A percentile compares a stretch with the other conserved stretches of the same genome.
These are phyloP conservation scores for Eupeodes corollae DNA, from an alignment of 1,140 invertebrate species.

Conservation along the genomic window DNA sequence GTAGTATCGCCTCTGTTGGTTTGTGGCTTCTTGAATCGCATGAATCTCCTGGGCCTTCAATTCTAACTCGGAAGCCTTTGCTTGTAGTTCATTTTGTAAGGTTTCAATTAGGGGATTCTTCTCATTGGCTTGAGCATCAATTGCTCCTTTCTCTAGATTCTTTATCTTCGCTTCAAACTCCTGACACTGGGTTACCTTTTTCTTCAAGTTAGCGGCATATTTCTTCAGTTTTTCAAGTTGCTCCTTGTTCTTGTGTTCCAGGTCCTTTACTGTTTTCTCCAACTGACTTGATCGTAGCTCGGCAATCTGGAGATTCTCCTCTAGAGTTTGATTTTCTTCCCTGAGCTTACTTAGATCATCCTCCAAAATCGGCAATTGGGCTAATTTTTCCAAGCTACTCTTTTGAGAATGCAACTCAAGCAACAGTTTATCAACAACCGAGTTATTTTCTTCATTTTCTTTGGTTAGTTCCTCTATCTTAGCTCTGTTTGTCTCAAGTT, in stretches of 20 bases:
- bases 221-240: slow-evolving; percentile 62
- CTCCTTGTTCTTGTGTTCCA: slow-evolving; percentile 40
- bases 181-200: slow-evolving; percentile 49
- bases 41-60: slow-evolving; percentile 6
- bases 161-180: slow-evolving; percentile 49
- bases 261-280: slow-evolving; percentile 37
- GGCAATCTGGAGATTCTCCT: slow-evolving; percentile 19
- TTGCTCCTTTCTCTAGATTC: slow-evolving; percentile 11
- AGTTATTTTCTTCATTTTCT: slow-evolving; percentile 36
- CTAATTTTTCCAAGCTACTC: neutral
- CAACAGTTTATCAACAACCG: slow-evolving; percentile 29
- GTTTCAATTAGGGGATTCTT: neutral
- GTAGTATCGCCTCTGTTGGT: too few relatives aligned
- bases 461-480: slow-evolving; percentile 42
- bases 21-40: too few relatives aligned
- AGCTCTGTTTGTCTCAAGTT: slow-evolving; percentile 36
- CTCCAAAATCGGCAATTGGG: slow-evolving; percentile 4
- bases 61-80: slow-evolving; percentile 11
- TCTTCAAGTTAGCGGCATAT: slow-evolving; percentile 60
- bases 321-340: slow-evolving; percentile 29
- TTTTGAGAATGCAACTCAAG: slow-evolving; percentile 12
- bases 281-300: slow-evolving; percentile 16
- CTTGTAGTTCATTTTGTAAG: slow-evolving; percentile 6
- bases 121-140: neutral
- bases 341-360: slow-evolving; percentile 4